These are phyloP conservation scores for Hartigia nigra DNA, from an alignment of 2,888 invertebrate genomes.

Conservation along the genomic window DNA sequence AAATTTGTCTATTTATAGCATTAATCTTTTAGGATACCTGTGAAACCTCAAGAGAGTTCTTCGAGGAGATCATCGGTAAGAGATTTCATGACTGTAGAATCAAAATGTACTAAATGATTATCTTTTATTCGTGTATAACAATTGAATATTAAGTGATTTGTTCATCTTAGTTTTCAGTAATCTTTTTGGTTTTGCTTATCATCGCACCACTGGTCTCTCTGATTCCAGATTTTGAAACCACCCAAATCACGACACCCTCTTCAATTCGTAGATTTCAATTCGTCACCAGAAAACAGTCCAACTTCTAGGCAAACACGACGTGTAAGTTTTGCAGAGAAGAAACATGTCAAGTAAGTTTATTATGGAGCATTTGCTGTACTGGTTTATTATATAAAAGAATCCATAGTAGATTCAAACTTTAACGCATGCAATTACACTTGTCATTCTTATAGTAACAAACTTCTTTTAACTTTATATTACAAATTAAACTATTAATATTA, in stretches of 20 bases:
- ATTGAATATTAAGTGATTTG: not conserved
- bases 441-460: slow-evolving; percentile 1
- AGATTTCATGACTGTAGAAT: not conserved
- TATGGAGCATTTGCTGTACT: not conserved
- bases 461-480: not conserved
- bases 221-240: slow-evolving; percentile 52
- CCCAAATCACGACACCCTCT: slow-evolving; percentile 47
- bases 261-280: slow-evolving; percentile 41
- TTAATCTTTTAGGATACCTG: not conserved
- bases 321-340: slow-evolving; percentile 60
- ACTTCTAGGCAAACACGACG: slow-evolving; percentile 47
- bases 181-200: not conserved
- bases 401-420: no score
- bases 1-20: not conserved
- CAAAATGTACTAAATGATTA: not conserved
- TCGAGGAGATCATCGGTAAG: not conserved
- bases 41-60: not conserved
- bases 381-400: no score
- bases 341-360: slow-evolving; percentile 53
- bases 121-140: not conserved
- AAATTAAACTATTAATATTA: not conserved
- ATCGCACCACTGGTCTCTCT: not conserved
- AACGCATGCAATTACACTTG: slow-evolving; percentile 7
- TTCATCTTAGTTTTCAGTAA: not conserved
- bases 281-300: slow-evolving; percentile 43